Base-by-base conservation (phyloP, 2,888 invertebrate genomes). In the Fragum whitleyi region DNA sequence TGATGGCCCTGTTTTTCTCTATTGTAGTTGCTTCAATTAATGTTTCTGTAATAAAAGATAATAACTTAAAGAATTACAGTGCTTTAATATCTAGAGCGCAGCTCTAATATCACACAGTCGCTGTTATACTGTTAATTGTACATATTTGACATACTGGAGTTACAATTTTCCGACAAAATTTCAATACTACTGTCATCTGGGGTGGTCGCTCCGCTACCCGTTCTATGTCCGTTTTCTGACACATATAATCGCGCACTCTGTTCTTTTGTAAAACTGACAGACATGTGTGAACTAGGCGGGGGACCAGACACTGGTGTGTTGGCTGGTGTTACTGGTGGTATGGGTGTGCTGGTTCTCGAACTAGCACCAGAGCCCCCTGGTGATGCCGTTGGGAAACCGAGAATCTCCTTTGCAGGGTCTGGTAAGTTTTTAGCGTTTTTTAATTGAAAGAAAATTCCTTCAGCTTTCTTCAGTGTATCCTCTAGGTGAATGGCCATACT, bases 391-490 rank as follows among this genome's bases (percentile, higher is more conserved):
- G 82, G 78, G 57, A 91, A 78, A 39, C 92, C 93, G 6, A 94
- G 81, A 62, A 93, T 92, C 75, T 93, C 92, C 74, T 89, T 89
- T 47, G 93, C 84, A 19, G 86, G 68, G 5, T 83, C 82, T 0
- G 93, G 92, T 23, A 94, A 85, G 68, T 91, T 91, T 81, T 91
- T 91, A 79, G 92, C 92, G 69, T 91, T 85, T 55, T 90, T 90
- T 51, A 99, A 95, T 94, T 99, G 99, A 89, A 97, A 95, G 94
- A 96, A 98, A 88, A 99, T 98, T 11, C 97, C 97, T 94, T 99
- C 99, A 0, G 99, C 98, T 80, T 96, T 96, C 89, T 96, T 96
- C 29, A 99, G 94, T 68, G 97, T 96, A 86, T 96, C 95, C 79
- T 97, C 96, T 11, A 99, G 95, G 91, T 98, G 96, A 68, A 99